phyloP scores from a whole-genome alignment of 2,797 vertebrate species.

The Caiman crocodilus region DNA sequence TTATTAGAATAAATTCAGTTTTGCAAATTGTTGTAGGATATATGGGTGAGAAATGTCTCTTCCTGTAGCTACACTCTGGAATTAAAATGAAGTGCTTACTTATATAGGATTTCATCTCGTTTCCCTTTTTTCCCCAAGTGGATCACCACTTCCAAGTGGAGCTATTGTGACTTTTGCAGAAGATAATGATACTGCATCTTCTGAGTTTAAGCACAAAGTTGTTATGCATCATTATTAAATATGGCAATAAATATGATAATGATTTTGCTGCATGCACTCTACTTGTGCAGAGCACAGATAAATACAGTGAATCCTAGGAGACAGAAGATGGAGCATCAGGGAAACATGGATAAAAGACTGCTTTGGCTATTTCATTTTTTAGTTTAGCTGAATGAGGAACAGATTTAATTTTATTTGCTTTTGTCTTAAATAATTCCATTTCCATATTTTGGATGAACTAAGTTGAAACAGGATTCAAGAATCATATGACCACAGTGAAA shows the following conservation, averaged over 20 bases:
- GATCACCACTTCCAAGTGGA: background rate
- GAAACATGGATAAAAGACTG: accelerated
- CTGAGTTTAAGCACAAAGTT: accelerated
- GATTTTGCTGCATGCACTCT: accelerated
- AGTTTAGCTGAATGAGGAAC: background rate
- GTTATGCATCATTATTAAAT: background rate
- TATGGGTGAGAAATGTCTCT: background rate
- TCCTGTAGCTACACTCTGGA: background rate
- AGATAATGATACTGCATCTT: accelerated
- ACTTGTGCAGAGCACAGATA: accelerated
- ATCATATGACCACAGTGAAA: background rate
- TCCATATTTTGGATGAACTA: accelerated
- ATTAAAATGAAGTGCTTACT: background rate
- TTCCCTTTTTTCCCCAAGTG: background rate
- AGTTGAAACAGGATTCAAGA: background rate
- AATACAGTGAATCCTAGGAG: accelerated
- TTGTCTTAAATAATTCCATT: accelerated
- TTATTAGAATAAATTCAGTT: slow-evolving; percentile 53
- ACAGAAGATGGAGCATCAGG: slow-evolving; percentile 4
- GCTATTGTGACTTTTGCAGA: accelerated
- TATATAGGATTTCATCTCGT: background rate
- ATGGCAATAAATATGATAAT: accelerated
- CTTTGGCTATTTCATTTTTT: background rate
- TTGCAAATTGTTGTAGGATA: slow-evolving; percentile 40
- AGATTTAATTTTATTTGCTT: accelerated